Conservation (phyloP, 2,113 vertebrate genomes). For the Myrmecophaga tridactyla region DNA sequence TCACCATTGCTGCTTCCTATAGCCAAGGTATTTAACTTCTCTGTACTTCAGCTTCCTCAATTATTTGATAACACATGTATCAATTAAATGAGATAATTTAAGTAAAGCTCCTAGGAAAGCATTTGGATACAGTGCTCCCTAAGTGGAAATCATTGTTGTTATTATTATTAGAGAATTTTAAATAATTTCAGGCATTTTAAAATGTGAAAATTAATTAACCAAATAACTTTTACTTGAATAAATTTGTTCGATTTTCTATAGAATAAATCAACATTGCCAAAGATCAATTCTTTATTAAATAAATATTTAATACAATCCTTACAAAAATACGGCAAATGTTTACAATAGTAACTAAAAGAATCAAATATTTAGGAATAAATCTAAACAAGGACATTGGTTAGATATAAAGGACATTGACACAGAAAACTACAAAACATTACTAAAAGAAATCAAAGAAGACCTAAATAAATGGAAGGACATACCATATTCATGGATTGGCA, state of each 20-base stretch:
- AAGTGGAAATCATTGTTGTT: neutral
- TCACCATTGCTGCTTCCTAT: neutral
- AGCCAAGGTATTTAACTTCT: neutral
- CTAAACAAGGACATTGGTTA: too few relatives aligned
- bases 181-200: neutral
- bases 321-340: neutral
- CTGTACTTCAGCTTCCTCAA: neutral
- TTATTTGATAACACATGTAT: neutral
- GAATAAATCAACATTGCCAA: neutral
- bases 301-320: slow-evolving; percentile 12
- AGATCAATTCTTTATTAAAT: neutral
- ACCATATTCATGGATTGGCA: too few relatives aligned
- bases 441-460: too few relatives aligned
- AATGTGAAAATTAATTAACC: neutral
- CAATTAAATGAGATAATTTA: neutral
- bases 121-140: neutral
- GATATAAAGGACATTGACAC: too few relatives aligned
- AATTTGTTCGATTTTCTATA: neutral
- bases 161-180: neutral
- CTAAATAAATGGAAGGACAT: too few relatives aligned
- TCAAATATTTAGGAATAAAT: too few relatives aligned
- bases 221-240: neutral
- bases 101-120: neutral
- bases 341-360: neutral
- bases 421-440: too few relatives aligned